Evolutionary conservation across 2,888 invertebrate species (phyloP), one percentile per base, ranked within the genome.

Genomic region (Apotomis turbidana): DNA sequence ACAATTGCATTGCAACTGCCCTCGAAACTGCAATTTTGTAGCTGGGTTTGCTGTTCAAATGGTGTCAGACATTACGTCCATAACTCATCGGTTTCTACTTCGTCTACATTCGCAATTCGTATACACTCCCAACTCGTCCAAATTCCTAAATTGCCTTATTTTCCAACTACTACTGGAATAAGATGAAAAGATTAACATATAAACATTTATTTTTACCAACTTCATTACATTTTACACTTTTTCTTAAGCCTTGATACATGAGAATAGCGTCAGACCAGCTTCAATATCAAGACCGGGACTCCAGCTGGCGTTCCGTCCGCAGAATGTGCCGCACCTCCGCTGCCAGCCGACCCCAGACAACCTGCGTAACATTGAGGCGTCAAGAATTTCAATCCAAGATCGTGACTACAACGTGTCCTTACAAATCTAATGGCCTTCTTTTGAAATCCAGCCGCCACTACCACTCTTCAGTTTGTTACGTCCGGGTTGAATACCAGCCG

Each of bases 221-320:
- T 54, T 27, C 46, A 62, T 73, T 13, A 67, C 67, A 69, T 84
- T 81, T 85, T 86, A 74, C 87, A 89, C 85, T 88, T 89, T 89
- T 89, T 89, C 88, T 88, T 88, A 88, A 81, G 77, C 83, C 76
- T 76, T 80, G 79, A 75, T 74, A 68, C 71, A 59, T 51, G 36
- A 58, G 70, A 52, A 62, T 68, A 74, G 66, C 66, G 66, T 70
- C 82, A 91, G 82, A 90, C 90, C 60, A 92, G 87, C 83, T 93
- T 91, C 92, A 92, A 90, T 78, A 92, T 85, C 79, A 92, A 75
- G 77, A 91, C 81, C 59, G 93, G 92, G 76, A 90, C 78, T 55
- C 85, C 86, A 62, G 85, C 80, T 12, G 87, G 83, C 49, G 84
- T 81, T 12, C 83, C 86, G 63, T 85, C 85, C 74, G 80, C 80